Evolutionary conservation across 2,113 vertebrate species (phyloP).

Genomic region (Strix uralensis): DNA sequence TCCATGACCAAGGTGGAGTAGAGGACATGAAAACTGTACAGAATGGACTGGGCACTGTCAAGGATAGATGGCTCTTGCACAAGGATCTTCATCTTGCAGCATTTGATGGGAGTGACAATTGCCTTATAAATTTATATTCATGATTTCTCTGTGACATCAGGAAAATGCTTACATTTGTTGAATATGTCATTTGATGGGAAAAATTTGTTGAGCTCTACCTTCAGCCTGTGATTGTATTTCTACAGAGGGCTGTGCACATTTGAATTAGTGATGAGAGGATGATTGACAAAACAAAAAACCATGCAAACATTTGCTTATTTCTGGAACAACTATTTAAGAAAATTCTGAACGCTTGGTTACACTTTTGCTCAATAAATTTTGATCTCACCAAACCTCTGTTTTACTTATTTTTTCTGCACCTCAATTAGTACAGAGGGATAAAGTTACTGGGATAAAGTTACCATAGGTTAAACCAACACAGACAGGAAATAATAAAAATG

Average conservation of each 20-base stretch:
- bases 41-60: not conserved
- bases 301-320: not conserved
- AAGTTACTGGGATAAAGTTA: not conserved
- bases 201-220: not conserved
- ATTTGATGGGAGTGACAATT: not conserved
- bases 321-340: not conserved
- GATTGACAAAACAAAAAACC: not conserved
- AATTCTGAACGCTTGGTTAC: not conserved
- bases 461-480: not conserved
- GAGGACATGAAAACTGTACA: not conserved
- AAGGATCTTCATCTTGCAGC: not conserved
- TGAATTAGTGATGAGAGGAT: not conserved
- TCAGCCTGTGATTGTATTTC: not conserved
- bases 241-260: not conserved
- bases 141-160: not conserved
- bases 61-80: rapidly evolving
- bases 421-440: not conserved
- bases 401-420: not conserved
- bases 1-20: not conserved
- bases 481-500: not conserved
- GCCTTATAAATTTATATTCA: not conserved
- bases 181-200: not conserved
- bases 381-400: not conserved
- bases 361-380: not conserved
- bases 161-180: not conserved